Conservation (phyloP, 2,888 invertebrate species). For the Pandemis heparana region DNA sequence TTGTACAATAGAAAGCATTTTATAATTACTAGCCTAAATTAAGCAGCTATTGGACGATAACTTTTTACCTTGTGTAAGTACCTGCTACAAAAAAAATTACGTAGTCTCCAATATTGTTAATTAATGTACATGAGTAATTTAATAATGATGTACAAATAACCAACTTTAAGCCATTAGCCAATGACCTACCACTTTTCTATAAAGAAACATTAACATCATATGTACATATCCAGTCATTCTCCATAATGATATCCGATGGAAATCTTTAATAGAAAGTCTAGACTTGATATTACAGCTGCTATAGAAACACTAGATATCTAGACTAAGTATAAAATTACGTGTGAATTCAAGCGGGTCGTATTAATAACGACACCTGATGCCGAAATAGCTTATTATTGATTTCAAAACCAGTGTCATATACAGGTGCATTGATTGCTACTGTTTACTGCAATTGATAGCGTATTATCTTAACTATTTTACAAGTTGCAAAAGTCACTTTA, state of each 20-base stretch:
- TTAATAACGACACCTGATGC: conserved; percentile 12
- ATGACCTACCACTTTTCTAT: background rate
- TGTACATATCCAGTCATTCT: background rate
- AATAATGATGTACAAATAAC: too few species aligned
- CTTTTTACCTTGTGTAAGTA: too few species aligned
- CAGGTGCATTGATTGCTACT: conserved; percentile 11
- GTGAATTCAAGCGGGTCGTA: background rate
- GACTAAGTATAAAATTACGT: conserved; percentile 15
- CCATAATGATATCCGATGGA: background rate
- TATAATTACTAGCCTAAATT: background rate
- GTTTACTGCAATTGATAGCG: background rate
- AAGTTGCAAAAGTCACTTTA: background rate
- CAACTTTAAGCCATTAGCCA: background rate
- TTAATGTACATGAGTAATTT: too few species aligned
- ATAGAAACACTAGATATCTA: conserved; percentile 5
- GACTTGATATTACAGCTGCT: background rate
- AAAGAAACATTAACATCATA: background rate
- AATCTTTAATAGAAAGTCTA: conserved; percentile 20
- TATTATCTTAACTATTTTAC: background rate
- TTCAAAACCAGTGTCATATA: conserved; percentile 4
- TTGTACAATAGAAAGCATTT: background rate
- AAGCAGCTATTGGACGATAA: background rate
- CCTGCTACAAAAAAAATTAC: too few species aligned
- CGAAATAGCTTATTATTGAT: conserved; percentile 4
- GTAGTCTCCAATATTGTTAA: too few species aligned